Evolutionary conservation across 2,113 vertebrate species (phyloP).

Genomic region (Dromaius novaehollandiae): DNA sequence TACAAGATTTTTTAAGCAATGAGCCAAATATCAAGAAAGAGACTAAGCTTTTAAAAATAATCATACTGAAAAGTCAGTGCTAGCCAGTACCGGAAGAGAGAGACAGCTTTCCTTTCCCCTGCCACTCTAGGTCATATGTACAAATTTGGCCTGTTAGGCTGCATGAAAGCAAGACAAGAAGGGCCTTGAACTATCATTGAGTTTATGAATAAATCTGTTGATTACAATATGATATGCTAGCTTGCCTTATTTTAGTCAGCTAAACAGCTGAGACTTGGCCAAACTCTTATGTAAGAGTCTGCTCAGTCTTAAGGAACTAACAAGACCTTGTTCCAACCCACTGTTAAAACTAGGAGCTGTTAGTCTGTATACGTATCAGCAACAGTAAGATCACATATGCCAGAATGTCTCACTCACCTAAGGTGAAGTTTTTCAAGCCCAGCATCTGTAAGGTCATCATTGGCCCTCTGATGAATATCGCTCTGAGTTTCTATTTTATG

Average conservation of each 20-base stretch:
- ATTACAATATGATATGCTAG: neutral
- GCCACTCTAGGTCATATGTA: neutral
- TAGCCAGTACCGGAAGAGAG: neutral
- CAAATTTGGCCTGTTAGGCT: neutral
- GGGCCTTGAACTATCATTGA: accelerated
- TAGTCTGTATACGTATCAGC: neutral
- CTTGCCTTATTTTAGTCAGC: neutral
- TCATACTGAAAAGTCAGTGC: neutral
- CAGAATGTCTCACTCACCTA: slow-evolving; percentile 77
- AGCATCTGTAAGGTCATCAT: slow-evolving; percentile 96
- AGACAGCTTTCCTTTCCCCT: neutral
- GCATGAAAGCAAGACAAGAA: neutral
- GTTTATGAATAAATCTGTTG: neutral
- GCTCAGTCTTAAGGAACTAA: neutral
- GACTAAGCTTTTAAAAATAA: neutral
- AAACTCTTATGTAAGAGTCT: neutral
- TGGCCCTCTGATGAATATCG: slow-evolving; percentile 98
- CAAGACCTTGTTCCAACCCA: neutral
- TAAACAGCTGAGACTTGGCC: neutral
- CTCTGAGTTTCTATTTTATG: slow-evolving; percentile 99
- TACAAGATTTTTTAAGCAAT: neutral
- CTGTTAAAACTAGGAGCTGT: neutral
- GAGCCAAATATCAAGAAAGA: neutral
- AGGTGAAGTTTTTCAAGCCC: slow-evolving; percentile 98
- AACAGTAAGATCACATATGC: neutral